Evolutionary conservation across 2,797 vertebrate species (phyloP), one percentile per base, ranked within the genome.

Genomic region (Rhinella marina): DNA sequence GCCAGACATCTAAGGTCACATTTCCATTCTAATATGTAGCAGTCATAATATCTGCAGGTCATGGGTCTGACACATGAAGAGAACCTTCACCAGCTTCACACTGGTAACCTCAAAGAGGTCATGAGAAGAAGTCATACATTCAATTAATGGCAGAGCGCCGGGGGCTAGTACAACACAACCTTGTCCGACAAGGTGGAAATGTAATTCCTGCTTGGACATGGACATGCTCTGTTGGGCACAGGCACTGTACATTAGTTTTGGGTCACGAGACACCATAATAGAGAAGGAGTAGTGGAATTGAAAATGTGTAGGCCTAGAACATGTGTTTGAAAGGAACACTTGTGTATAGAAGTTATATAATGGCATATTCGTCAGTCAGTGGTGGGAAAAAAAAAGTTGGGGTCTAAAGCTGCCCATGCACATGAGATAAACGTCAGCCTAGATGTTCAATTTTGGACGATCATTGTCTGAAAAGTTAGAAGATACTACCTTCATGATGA

Each of bases 161-260:
- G 17, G n/a, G 75, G 88, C 80, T 32, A 61, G 0, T 29, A 75
- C 21, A 75, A 56, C 0, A 80, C 64, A 86, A 80, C 64, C 75
- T 86, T 87, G 88, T 87, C 56, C 59, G 23, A 89, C 88, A 84
- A 54, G 41, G n/a, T 52, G 62, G 80, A 61, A 79, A 61, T 23
- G 14, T 7, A 64, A 61, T 61, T 72, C 72, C 52, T 17, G n/a
- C 23, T 59, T 57, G 21, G 21, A 73, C 32, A 54, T 83, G 73
- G 59, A 83, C 84, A 86, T 16, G 88, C 21, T 84, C 70, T 73
- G 81, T 75, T 78, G 84, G 79, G 52, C n/a, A 50, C 80, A 70
- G 57, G 70, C n/a, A n/a, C n/a, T n/a, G n/a, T 84, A 41, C 62
- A 89, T 87, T 87, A 82, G 88, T 73, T 72, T n/a, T 12, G 84